These are phyloP conservation scores for Bursaphelenchus okinawaensis DNA, from an alignment of 2,888 invertebrate genomes.

Conservation along the genomic window DNA sequence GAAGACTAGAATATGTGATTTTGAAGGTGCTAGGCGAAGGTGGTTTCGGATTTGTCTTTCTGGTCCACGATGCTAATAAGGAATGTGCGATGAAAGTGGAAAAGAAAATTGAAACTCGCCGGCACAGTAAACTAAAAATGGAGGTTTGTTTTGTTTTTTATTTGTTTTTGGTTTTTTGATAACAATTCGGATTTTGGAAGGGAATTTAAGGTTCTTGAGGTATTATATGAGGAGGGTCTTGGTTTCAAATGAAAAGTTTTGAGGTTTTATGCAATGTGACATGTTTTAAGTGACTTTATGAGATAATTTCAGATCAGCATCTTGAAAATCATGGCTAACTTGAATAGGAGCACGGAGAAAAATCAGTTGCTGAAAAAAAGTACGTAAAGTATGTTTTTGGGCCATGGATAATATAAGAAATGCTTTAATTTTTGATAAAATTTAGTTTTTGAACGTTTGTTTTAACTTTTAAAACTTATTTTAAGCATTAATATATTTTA, in stretches of 20 bases:
- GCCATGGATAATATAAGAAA: no score
- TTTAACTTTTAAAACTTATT: no score
- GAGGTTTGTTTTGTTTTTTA: constrained; percentile 31
- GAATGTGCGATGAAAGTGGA: constrained; percentile 48
- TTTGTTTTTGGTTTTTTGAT: no score
- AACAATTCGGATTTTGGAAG: background rate
- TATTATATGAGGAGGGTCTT: no score
- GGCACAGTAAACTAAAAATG: constrained; percentile 46
- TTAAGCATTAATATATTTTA: no score
- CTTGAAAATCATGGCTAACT: constrained; percentile 31
- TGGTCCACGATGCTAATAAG: constrained; percentile 29
- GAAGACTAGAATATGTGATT: background rate
- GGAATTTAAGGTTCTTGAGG: background rate
- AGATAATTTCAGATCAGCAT: constrained; percentile 36
- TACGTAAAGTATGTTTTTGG: no score
- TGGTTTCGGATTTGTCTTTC: constrained; percentile 41
- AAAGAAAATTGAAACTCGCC: constrained; percentile 36
- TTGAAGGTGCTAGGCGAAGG: constrained; percentile 21
- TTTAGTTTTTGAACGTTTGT: no score
- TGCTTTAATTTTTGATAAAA: no score
- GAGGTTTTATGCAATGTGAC: background rate
- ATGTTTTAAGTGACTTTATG: background rate
- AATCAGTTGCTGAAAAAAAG: background rate
- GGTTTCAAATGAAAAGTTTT: background rate
- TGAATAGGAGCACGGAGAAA: background rate